These are phyloP conservation scores for Grallaria varia DNA, from an alignment of 2,113 vertebrate genomes.

Conservation along the genomic window DNA sequence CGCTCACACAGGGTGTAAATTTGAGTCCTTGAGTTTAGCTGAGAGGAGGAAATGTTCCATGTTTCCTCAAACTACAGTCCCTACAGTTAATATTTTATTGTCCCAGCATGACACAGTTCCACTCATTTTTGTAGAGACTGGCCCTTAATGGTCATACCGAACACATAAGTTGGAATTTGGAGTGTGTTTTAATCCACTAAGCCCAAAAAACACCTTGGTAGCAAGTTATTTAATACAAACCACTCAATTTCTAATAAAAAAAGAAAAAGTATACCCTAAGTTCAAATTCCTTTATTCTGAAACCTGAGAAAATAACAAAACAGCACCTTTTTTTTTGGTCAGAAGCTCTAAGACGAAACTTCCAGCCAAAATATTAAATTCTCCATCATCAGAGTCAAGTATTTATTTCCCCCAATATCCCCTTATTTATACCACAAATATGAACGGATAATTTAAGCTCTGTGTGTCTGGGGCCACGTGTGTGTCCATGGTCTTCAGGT, in stretches of 20 bases:
- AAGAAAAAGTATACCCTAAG: background rate
- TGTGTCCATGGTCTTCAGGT: background rate
- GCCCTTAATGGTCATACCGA: fast-evolving
- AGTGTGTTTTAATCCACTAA: background rate
- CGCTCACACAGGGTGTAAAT: background rate
- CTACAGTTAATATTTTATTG: background rate
- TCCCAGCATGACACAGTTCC: background rate
- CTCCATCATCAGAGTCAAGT: background rate
- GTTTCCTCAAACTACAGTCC: background rate
- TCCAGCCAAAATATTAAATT: background rate
- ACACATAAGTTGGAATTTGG: background rate
- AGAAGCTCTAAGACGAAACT: background rate
- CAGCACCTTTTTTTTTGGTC: background rate
- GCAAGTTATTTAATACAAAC: background rate
- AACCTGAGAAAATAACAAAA: background rate
- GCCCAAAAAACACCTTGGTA: background rate
- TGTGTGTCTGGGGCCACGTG: fast-evolving
- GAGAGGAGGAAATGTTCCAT: background rate
- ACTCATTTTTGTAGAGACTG: background rate
- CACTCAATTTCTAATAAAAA: background rate
- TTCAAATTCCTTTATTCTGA: background rate
- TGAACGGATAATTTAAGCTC: background rate
- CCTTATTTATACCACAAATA: background rate
- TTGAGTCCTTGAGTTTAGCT: background rate
- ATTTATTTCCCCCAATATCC: background rate